These are phyloP conservation scores for Diarsia brunnea DNA, from an alignment of 2,888 invertebrate species.

Conservation along the genomic window DNA sequence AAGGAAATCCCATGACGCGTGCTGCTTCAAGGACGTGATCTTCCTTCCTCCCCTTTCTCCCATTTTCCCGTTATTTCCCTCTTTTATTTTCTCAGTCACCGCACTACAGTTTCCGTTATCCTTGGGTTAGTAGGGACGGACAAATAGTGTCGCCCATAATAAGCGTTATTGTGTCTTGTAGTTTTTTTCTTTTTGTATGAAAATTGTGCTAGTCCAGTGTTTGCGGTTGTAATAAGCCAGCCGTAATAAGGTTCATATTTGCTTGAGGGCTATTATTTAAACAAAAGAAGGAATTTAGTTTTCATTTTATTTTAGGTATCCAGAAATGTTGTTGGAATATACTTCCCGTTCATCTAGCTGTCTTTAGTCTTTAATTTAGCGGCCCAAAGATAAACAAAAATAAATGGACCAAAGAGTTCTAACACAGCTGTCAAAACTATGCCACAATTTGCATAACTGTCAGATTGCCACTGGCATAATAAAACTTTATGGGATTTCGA, in stretches of 20 bases:
- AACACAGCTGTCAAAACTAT: conserved; percentile 45
- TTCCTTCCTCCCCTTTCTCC: conserved; percentile 17
- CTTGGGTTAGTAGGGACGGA: conserved; percentile 37
- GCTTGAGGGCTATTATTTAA: background rate
- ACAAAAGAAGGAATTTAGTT: background rate
- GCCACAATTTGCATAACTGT: conserved; percentile 39
- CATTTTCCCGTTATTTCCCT: conserved; percentile 30
- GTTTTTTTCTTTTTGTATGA: conserved; percentile 7
- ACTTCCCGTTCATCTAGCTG: background rate
- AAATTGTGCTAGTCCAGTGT: background rate
- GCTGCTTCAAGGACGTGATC: conserved; percentile 55
- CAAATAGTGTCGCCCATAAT: conserved; percentile 26
- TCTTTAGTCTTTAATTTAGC: background rate
- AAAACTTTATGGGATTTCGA: conserved; percentile 34
- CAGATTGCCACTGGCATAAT: conserved; percentile 24
- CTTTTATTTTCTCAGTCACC: conserved; percentile 53
- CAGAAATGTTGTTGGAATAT: background rate
- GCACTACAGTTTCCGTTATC: conserved; percentile 46
- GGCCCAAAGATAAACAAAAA: conserved; percentile 14
- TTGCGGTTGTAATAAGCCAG: background rate
- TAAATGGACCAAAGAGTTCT: conserved; percentile 24
- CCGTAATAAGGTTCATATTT: background rate
- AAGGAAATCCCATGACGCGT: conserved; percentile 58
- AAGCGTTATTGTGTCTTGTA: conserved; percentile 24
- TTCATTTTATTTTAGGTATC: background rate